A percentile compares a stretch with the other conserved stretches of the same genome.
Conservation (phyloP, 2,888 invertebrate species). For the Agrotis exclamationis region DNA sequence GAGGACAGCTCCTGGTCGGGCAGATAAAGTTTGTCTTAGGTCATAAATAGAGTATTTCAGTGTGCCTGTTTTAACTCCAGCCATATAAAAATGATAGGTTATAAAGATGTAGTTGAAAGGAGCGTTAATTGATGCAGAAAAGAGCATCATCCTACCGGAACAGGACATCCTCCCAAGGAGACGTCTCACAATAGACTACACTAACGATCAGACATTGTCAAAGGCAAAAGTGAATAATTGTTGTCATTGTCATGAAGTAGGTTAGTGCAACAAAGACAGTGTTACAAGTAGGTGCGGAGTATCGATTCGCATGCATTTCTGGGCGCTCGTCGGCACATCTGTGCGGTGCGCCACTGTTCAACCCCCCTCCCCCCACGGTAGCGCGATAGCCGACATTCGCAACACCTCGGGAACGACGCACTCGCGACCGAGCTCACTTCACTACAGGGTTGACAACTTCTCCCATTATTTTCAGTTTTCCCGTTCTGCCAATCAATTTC, state of each 20-base stretch:
- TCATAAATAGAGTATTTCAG: constrained; percentile 30
- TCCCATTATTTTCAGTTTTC: constrained; percentile 24
- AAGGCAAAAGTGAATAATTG: constrained; percentile 58
- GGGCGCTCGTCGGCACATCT: constrained; percentile 77
- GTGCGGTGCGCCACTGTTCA: constrained; percentile 86
- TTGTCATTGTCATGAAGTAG: constrained; percentile 75
- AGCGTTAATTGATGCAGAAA: constrained; percentile 17
- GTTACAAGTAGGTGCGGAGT: constrained; percentile 83
- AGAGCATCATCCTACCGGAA: neutral
- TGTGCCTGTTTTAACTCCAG: constrained; percentile 16
- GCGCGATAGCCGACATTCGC: constrained; percentile 88
- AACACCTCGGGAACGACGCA: constrained; percentile 89
- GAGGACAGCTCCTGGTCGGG: constrained; percentile 19
- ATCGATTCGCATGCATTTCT: constrained; percentile 89
- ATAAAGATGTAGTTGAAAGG: constrained; percentile 12
- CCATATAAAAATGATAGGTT: neutral
- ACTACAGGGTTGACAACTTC: constrained; percentile 77
- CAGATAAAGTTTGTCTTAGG: constrained; percentile 26
- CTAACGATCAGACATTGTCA: constrained; percentile 46
- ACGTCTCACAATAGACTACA: constrained; percentile 11
- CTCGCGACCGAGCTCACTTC: constrained; percentile 84
- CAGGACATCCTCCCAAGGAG: constrained; percentile 24
- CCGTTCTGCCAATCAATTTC: constrained; percentile 11
- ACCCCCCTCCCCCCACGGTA: constrained; percentile 71
- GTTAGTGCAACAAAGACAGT: constrained; percentile 88